Evolutionary conservation across 2,888 invertebrate species (phyloP).

Genomic region (Callimorpha dominula): DNA sequence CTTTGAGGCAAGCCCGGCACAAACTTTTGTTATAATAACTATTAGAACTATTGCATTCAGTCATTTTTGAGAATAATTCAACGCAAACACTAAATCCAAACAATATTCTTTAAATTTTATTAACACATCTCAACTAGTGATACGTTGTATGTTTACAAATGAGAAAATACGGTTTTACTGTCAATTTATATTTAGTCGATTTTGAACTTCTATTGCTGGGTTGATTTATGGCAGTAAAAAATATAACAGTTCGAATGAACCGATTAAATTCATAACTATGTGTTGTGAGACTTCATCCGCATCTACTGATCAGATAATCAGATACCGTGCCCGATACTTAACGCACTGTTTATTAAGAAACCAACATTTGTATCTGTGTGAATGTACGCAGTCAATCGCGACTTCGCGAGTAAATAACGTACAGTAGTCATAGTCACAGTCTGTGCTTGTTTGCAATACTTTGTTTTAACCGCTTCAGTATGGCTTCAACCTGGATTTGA

Average conservation of each 20-base stretch:
- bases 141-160: neutral
- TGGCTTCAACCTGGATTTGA: too few species aligned
- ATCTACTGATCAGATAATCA: too few species aligned
- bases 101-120: neutral
- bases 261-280: neutral
- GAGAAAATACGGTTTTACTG: neutral
- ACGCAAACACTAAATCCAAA: neutral
- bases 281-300: too few species aligned
- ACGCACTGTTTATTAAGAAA: too few species aligned
- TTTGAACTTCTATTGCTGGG: neutral
- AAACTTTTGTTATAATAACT: conserved; percentile 32
- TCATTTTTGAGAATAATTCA: conserved; percentile 29
- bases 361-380: too few species aligned
- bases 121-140: neutral
- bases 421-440: too few species aligned
- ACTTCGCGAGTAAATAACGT: too few species aligned
- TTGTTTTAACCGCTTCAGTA: too few species aligned
- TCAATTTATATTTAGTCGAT: neutral
- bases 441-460: too few species aligned
- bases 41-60: conserved; percentile 44
- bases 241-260: neutral
- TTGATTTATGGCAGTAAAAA: neutral
- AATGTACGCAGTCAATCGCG: too few species aligned
- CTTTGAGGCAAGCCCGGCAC: conserved; percentile 64
- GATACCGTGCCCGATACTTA: too few species aligned